These are phyloP conservation scores for Tolypeutes matacus DNA, from an alignment of 2,797 vertebrate species.

Conservation along the genomic window DNA sequence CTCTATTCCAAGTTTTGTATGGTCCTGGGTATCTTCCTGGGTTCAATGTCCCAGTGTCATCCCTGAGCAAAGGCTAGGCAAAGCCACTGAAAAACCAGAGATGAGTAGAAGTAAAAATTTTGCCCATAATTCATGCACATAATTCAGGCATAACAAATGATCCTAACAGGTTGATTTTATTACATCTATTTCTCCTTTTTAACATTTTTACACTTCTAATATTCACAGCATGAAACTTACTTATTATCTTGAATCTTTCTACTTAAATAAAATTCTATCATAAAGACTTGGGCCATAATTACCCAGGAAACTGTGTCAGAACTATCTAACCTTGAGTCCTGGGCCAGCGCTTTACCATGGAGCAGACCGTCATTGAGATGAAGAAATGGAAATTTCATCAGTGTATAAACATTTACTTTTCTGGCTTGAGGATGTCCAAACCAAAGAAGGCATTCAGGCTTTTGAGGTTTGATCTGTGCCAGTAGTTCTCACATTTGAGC, in stretches of 20 bases:
- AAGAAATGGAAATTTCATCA: not conserved
- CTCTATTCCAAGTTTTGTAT: not conserved
- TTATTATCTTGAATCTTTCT: conserved; percentile 18
- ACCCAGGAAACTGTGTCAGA: not conserved
- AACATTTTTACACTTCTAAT: not conserved
- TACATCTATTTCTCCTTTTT: not conserved
- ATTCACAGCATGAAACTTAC: not conserved
- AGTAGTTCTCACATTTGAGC: not conserved
- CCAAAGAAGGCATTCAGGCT: not conserved
- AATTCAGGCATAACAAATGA: not conserved
- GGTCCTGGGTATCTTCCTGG: not conserved
- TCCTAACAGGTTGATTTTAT: not conserved
- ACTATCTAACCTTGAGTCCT: not conserved
- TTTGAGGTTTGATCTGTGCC: not conserved
- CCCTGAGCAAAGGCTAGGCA: too few species aligned
- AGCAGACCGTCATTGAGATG: not conserved
- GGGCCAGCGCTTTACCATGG: not conserved
- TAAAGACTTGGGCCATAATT: not conserved
- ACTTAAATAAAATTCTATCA: not conserved
- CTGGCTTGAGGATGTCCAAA: not conserved
- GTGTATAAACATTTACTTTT: not conserved
- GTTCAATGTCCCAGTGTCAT: too few species aligned
- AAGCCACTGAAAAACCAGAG: not conserved
- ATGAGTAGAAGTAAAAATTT: not conserved
- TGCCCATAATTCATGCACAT: not conserved